Evolutionary conservation across 2,797 vertebrate genomes (phyloP), one percentile per base, ranked within the genome.

Genomic region (Prunella strophiata): DNA sequence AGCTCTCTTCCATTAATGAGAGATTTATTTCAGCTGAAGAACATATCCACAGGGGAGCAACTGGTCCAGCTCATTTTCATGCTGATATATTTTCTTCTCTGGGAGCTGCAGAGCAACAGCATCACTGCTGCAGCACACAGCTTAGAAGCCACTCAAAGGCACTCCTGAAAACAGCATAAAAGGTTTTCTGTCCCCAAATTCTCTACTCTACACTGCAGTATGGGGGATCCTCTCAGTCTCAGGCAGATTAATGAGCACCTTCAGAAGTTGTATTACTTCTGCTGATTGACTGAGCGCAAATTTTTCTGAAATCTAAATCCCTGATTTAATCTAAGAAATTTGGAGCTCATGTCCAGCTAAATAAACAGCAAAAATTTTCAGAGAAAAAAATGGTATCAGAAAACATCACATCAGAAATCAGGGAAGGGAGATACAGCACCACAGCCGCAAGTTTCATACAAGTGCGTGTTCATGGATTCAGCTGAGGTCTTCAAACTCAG

Each of bases 21-120:
- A 74, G 65, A 83, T n/a, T 89, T 21, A 77, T 93, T 95, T 94
- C 87, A 74, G 68, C 38, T 84, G 91, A 93, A 81, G 76, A 93
- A 81, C 11, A 2, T 72, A 92, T 73, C 88, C 85, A 94, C 77
- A 76, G 70, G 88, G 80, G 85, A 96, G 76, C 55, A 91, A 84
- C 76, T 34, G n/a, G 70, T 90, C 74, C 88, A 59, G 66, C 82
- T 94, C 76, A 76, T 94, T 88, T 94, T 94, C 71, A 75, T 78
- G 66, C 62, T 94, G 90, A 78, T 81, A 40, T 78, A 90, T 94
- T 94, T 94, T 21, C 66, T 78, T 90, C 83, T 84, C 73, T 73
- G 70, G 29, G 75, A 94, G 57, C 90, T 79, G 80, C 89, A 88
- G 66, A 94, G 79, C 34, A 88, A 51, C 36, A 84, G 40, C 73